Conservation (phyloP, 2,888 invertebrate genomes). For the Xestia c-nigrum region DNA sequence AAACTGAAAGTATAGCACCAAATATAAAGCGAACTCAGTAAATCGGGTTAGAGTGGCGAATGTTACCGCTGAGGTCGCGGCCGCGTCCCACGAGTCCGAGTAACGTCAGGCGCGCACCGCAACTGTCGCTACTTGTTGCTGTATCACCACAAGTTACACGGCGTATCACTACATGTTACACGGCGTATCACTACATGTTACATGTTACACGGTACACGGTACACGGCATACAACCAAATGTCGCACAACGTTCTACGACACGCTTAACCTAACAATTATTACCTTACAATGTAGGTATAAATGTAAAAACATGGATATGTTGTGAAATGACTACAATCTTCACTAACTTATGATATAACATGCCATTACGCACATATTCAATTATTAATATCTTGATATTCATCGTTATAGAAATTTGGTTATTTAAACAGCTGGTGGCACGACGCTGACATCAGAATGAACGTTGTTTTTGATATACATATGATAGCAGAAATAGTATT, state of each 20-base stretch:
- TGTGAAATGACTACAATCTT: constrained; percentile 45
- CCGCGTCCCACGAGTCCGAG: constrained; percentile 63
- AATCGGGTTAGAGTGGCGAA: constrained; percentile 52
- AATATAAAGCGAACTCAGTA: constrained; percentile 60
- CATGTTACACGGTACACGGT: not conserved
- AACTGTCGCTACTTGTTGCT: not conserved
- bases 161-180: not conserved
- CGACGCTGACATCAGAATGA: constrained; percentile 7
- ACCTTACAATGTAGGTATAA: constrained; percentile 73
- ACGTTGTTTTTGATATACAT: not conserved
- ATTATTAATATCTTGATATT: not conserved
- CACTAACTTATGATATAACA: constrained; percentile 18
- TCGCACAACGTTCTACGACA: constrained; percentile 4
- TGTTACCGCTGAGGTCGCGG: constrained; percentile 65
- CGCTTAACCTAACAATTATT: constrained; percentile 57
- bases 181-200: not conserved
- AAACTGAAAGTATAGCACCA: constrained; percentile 45
- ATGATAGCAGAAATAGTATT: not conserved
- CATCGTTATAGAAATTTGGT: not conserved
- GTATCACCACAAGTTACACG: not conserved
- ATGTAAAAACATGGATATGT: constrained; percentile 70
- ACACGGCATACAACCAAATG: not conserved
- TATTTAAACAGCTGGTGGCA: not conserved
- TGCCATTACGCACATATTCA: not conserved
- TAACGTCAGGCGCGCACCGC: constrained; percentile 12